Evolutionary conservation across 2,888 invertebrate genomes (phyloP).

Genomic region (Germaria angustata): DNA sequence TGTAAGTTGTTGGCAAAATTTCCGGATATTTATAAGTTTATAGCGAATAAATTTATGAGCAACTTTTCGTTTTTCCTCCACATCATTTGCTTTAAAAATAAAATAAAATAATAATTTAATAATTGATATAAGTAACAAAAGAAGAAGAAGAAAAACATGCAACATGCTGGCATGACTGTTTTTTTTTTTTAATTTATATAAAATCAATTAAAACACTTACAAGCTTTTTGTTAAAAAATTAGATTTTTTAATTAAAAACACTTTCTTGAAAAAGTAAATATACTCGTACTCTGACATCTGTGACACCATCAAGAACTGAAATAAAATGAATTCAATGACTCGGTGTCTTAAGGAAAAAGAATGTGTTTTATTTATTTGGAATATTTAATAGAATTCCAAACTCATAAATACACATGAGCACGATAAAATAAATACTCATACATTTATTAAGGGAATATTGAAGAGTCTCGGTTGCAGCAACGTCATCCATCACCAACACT

Average conservation of each 20-base stretch:
- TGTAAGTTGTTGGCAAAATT: too few relatives aligned
- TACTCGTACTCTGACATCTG: slow-evolving; percentile 44
- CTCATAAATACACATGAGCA: slow-evolving; percentile 66
- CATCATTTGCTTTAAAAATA: too few relatives aligned
- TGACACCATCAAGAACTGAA: slow-evolving; percentile 53
- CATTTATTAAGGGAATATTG: slow-evolving; percentile 35
- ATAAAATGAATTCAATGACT: slow-evolving; percentile 31
- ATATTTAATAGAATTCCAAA: slow-evolving; percentile 35
- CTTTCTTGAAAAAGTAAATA: background rate
- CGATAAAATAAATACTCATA: slow-evolving; percentile 39
- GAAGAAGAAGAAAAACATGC: too few relatives aligned
- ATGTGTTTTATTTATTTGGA: background rate
- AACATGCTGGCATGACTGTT: background rate
- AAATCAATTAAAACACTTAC: background rate
- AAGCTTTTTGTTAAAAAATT: slow-evolving; percentile 14
- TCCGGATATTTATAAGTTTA: too few relatives aligned
- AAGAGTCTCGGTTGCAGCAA: slow-evolving; percentile 21
- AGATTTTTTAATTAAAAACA: slow-evolving; percentile 46
- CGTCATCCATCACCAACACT: slow-evolving; percentile 32
- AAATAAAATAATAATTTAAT: too few relatives aligned
- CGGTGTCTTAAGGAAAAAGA: background rate
- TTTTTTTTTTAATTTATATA: background rate
- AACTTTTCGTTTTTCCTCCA: too few relatives aligned
- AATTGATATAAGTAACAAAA: too few relatives aligned
- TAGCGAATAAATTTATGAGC: too few relatives aligned